Conservation (phyloP, 2,113 vertebrate genomes). For the Xyrauchen texanus region DNA sequence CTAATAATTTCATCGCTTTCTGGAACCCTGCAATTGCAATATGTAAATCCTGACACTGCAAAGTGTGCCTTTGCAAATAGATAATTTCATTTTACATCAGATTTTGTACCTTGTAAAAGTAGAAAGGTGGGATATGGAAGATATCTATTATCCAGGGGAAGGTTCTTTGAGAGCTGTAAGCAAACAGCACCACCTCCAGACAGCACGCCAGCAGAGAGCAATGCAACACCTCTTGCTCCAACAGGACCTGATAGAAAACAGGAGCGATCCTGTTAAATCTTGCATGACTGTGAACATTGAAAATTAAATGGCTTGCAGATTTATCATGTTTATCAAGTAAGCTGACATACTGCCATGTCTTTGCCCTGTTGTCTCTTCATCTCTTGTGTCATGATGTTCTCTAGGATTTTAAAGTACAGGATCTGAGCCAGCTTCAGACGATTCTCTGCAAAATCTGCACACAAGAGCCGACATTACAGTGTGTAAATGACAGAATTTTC, state of each 20-base stretch:
- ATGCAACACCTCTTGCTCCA: constrained; percentile 95
- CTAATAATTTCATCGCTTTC: too few species aligned
- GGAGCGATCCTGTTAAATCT: background rate
- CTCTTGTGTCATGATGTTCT: constrained; percentile 90
- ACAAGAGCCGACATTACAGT: background rate
- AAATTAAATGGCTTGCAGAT: too few species aligned
- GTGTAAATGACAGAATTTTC: background rate
- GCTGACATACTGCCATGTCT: constrained; percentile 91
- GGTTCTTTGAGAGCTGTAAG: constrained; percentile 91
- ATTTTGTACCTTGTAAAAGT: constrained; percentile 92
- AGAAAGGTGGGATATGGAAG: constrained; percentile 85
- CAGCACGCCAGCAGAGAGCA: constrained; percentile 90
- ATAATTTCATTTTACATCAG: background rate
- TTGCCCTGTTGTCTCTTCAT: constrained; percentile 87
- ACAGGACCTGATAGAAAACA: constrained; percentile 75
- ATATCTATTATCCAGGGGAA: constrained; percentile 94
- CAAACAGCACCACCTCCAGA: constrained; percentile 93
- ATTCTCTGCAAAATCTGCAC: constrained; percentile 92
- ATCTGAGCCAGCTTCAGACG: constrained; percentile 93
- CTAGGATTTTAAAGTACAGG: constrained; percentile 94
- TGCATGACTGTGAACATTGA: too few species aligned
- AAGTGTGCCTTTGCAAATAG: too few species aligned
- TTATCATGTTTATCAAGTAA: too few species aligned
- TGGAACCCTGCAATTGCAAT: too few species aligned
- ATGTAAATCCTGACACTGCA: too few species aligned